These are phyloP conservation scores for Zingel zingel DNA, from an alignment of 2,113 vertebrate genomes.

Conservation along the genomic window DNA sequence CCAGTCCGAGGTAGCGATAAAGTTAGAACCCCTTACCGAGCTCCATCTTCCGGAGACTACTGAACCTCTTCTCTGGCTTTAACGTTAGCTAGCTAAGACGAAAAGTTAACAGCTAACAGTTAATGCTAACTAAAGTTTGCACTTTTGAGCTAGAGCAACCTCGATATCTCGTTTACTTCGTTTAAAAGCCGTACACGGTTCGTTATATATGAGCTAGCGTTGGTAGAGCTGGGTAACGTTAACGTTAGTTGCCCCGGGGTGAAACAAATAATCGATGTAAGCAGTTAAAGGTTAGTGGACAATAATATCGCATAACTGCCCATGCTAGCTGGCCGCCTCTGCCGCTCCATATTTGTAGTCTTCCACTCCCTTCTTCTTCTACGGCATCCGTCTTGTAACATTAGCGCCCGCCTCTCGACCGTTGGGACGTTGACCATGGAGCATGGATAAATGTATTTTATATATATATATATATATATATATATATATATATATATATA, in stretches of 20 bases:
- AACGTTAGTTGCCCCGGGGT: background rate
- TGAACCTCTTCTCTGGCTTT: background rate
- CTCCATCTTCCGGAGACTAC: background rate
- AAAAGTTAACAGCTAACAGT: constrained; percentile 13
- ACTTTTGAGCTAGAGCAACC: background rate
- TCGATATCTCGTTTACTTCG: background rate
- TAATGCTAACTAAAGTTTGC: constrained; percentile 31
- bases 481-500: too few species aligned
- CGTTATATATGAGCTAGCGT: background rate
- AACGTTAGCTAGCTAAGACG: background rate
- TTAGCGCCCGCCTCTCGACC: background rate
- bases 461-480: too few species aligned
- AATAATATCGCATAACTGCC: background rate
- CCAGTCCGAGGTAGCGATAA: too few species aligned
- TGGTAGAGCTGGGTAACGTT: background rate
- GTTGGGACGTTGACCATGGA: background rate
- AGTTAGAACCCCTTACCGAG: background rate
- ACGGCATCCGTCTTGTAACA: rapidly evolving
- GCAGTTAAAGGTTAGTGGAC: background rate
- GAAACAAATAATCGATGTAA: background rate
- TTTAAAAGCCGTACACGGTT: background rate
- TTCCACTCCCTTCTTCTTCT: constrained; percentile 54
- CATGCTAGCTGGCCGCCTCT: background rate
- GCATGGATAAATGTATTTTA: too few species aligned
- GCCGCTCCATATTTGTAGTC: constrained; percentile 11